Conservation (phyloP, 2,113 vertebrate species). For the Electrona antarctica region DNA sequence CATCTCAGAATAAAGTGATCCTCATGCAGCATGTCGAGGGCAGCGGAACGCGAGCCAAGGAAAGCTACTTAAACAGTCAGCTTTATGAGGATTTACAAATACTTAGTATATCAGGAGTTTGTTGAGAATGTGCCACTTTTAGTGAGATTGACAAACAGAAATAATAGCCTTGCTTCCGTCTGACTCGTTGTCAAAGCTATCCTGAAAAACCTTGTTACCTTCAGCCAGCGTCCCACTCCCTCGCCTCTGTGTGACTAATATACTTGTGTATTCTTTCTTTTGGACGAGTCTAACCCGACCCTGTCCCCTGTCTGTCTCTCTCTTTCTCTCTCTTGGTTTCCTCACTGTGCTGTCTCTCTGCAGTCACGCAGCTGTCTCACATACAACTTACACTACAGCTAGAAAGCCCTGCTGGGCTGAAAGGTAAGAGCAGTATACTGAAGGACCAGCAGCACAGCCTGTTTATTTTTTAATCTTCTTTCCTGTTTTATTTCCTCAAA, state of each 20-base stretch:
- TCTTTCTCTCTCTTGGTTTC: slow-evolving; percentile 43
- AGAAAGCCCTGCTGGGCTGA: slow-evolving; percentile 75
- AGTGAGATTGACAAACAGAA: not conserved
- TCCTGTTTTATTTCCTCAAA: no score
- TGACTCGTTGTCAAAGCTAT: slow-evolving; percentile 18
- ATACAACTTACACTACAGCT: slow-evolving; percentile 72
- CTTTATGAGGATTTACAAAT: not conserved
- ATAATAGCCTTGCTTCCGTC: slow-evolving; percentile 26
- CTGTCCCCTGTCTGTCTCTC: slow-evolving; percentile 28
- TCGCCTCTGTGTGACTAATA: slow-evolving; percentile 48
- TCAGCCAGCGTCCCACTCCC: slow-evolving; percentile 22
- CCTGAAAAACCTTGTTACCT: slow-evolving; percentile 44
- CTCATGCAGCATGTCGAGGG: not conserved
- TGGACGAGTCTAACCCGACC: slow-evolving; percentile 34
- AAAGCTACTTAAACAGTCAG: slow-evolving; percentile 2
- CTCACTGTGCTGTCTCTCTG: slow-evolving; percentile 54
- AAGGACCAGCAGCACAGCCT: no score
- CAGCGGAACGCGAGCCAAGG: slow-evolving; percentile 33
- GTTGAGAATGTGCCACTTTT: not conserved
- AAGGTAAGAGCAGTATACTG: slow-evolving; percentile 71
- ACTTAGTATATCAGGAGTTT: not conserved
- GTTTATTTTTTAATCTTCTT: no score
- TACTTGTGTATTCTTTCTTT: slow-evolving; percentile 24
- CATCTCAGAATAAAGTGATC: not conserved
- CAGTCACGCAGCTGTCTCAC: slow-evolving; percentile 77